A percentile compares a stretch with the other conserved stretches of the same genome.
Evolutionary conservation across 1,140 invertebrate species (phyloP).

Genomic region (Nebria ingens): DNA sequence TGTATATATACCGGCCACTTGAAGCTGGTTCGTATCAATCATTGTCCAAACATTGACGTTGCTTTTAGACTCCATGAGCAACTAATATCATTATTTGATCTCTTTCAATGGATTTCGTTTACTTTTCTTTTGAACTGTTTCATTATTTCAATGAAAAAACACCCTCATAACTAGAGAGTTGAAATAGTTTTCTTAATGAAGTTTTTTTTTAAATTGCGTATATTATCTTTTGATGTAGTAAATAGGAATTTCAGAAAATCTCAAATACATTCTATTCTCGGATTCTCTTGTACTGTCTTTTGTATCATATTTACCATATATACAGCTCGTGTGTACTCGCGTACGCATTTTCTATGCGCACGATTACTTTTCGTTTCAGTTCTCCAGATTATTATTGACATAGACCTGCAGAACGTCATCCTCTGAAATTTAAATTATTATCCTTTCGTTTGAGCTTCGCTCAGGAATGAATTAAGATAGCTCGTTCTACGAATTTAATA

Average conservation of each 20-base stretch:
- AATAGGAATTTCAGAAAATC: no score
- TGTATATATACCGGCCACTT: neutral
- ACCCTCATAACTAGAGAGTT: no score
- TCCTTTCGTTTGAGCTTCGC: neutral
- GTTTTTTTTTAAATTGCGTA: neutral
- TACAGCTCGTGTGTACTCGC: neutral
- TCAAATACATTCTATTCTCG: no score
- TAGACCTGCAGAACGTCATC: neutral
- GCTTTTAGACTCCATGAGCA: conserved; percentile 3
- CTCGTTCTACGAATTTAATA: neutral
- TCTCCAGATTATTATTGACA: conserved; percentile 8
- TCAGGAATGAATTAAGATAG: neutral
- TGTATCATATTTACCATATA: neutral
- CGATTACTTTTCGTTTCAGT: conserved; percentile 1
- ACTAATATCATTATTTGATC: conserved; percentile 9
- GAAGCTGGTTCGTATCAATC: neutral
- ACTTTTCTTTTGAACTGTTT: neutral
- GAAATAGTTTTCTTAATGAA: neutral
- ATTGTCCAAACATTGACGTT: conserved; percentile 8
- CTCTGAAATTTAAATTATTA: neutral
- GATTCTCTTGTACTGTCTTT: no score
- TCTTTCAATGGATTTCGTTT: neutral
- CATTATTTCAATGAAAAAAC: neutral
- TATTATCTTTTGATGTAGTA: neutral
- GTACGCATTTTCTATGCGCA: neutral